A percentile compares a stretch with the other conserved stretches of the same genome.
Evolutionary conservation across 1,140 invertebrate genomes (phyloP).

Genomic region (Macrobrachium nipponense): DNA sequence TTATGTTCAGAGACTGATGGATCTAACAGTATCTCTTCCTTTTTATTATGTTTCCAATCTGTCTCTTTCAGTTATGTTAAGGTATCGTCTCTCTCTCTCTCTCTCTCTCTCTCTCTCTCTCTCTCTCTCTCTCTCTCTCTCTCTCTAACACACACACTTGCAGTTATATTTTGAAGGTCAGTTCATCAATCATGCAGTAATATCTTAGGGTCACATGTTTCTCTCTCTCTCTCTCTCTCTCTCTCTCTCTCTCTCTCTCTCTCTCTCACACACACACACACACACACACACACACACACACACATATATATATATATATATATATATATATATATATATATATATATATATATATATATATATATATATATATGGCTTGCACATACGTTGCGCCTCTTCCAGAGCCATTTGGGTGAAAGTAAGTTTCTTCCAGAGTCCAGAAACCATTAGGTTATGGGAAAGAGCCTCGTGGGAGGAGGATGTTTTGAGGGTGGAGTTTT

Average conservation of each 20-base stretch:
- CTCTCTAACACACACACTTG: too few species aligned
- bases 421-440: not conserved
- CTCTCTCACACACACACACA: not conserved
- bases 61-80: not conserved
- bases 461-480: too few species aligned
- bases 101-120: constrained; percentile 32
- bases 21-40: not conserved
- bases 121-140: constrained; percentile 33
- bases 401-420: too few species aligned
- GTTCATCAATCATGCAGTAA: too few species aligned
- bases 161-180: too few species aligned
- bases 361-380: too few species aligned
- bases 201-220: too few species aligned
- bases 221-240: constrained; percentile 17
- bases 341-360: not conserved
- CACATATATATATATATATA: not conserved
- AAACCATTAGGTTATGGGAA: too few species aligned
- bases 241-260: not conserved
- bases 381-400: too few species aligned
- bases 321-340: constrained; percentile 3
- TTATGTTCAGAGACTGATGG: not conserved
- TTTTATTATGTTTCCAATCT: not conserved
- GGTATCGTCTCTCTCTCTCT: not conserved
- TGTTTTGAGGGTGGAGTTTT: too few species aligned
- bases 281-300: not conserved